Percentiles rank a stretch among this genome's conserved stretches.
These are phyloP conservation scores for Agrotis ipsilon DNA, from an alignment of 2,888 invertebrate genomes.

Conservation along the genomic window DNA sequence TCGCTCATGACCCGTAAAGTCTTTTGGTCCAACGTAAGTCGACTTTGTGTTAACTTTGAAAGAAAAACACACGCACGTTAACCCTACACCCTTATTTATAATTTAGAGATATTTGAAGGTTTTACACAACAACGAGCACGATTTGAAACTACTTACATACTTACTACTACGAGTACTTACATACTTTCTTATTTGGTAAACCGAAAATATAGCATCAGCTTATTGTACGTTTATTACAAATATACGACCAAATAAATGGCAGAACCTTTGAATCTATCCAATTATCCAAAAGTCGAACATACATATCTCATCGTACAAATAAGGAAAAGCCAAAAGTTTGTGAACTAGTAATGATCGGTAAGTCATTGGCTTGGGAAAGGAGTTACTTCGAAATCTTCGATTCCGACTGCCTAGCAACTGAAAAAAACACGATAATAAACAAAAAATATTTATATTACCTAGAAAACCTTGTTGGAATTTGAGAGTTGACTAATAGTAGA, in stretches of 20 bases:
- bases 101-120: neutral
- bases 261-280: neutral
- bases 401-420: neutral
- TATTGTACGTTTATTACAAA: neutral
- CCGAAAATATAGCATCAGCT: neutral
- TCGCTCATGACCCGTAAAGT: neutral
- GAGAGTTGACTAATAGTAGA: neutral
- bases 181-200: neutral
- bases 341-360: neutral
- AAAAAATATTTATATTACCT: neutral
- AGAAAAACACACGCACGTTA: neutral
- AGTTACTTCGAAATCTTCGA: conserved; percentile 14
- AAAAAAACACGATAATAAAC: conserved; percentile 10
- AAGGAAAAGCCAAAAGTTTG: conserved; percentile 21
- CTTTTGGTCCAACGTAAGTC: neutral
- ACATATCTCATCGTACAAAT: neutral
- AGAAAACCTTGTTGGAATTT: neutral
- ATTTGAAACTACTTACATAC: neutral
- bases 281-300: neutral
- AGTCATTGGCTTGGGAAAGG: conserved; percentile 4
- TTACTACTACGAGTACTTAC: neutral
- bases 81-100: neutral
- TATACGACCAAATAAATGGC: neutral
- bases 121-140: neutral
- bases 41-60: neutral